phyloP scores from a whole-genome alignment of 53 echinoderm and acorn worm species.

The Holothuria scabra region DNA sequence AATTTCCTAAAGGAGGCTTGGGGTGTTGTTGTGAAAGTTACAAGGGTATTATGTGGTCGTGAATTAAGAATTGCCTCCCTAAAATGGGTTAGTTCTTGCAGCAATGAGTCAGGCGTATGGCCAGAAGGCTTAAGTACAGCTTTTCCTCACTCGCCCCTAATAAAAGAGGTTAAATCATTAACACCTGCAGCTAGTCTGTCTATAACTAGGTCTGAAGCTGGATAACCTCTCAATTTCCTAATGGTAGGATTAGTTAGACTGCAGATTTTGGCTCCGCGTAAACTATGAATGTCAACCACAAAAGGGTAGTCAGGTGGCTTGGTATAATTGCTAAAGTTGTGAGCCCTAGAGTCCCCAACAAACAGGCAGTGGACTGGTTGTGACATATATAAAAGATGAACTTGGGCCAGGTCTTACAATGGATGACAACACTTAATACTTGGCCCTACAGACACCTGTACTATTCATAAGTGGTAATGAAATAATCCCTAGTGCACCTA shows the following conservation, averaged over 20 bases:
- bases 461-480: too few species aligned
- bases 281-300: background rate
- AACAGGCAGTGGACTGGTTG: background rate
- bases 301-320: background rate
- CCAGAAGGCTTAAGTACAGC: background rate
- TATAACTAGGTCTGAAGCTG: background rate
- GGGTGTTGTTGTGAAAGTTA: background rate
- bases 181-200: background rate
- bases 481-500: too few species aligned
- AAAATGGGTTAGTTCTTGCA: background rate
- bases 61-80: background rate
- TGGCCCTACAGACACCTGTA: too few species aligned
- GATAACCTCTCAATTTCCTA: background rate
- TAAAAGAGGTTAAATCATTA: background rate
- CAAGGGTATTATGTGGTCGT: background rate
- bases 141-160: background rate
- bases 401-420: too few species aligned
- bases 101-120: background rate
- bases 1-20: constrained; percentile 6
- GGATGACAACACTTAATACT: too few species aligned
- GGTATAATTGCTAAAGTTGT: background rate
- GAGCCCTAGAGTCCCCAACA: background rate
- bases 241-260: background rate
- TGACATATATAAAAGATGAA: background rate
- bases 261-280: background rate